A percentile compares a stretch with the other conserved stretches of the same genome.
phyloP scores from a whole-genome alignment of 2,797 vertebrate species.

The Spheniscus humboldti region DNA sequence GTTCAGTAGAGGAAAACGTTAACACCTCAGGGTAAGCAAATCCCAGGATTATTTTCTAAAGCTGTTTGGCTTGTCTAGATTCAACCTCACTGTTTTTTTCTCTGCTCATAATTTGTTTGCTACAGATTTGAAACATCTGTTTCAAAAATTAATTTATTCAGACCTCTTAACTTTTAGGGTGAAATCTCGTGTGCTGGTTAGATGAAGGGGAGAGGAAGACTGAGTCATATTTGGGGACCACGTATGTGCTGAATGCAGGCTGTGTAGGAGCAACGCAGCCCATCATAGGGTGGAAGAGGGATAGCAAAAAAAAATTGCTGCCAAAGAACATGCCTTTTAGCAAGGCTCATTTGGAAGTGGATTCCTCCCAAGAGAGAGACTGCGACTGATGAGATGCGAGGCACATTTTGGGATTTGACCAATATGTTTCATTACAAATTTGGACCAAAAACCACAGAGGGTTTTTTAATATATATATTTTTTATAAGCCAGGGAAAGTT shows the following conservation, averaged over 20 bases:
- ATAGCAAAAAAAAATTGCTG: not conserved
- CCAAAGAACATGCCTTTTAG: not conserved
- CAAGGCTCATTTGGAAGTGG: not conserved
- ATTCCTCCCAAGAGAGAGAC: not conserved
- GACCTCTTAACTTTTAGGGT: not conserved
- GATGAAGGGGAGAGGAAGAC: not conserved
- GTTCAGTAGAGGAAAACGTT: not conserved
- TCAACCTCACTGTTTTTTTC: not conserved
- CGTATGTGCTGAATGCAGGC: not conserved
- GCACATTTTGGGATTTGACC: constrained; percentile 11
- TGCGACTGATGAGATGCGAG: not conserved
- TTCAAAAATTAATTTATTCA: not conserved
- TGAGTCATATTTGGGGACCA: not conserved
- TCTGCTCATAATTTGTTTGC: not conserved
- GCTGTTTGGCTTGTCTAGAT: not conserved
- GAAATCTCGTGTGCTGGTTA: not conserved
- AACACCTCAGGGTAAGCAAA: not conserved
- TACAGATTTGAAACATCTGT: not conserved
- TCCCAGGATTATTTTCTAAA: constrained; percentile 10
- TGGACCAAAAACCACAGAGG: not conserved
- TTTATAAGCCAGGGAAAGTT: not conserved
- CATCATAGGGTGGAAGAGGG: not conserved
- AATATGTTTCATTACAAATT: constrained; percentile 26
- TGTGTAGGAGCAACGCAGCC: not conserved
- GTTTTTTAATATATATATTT: not conserved